Evolutionary conservation across 2,113 vertebrate genomes (phyloP).

Genomic region (Pseudorhombus dupliciocellatus): DNA sequence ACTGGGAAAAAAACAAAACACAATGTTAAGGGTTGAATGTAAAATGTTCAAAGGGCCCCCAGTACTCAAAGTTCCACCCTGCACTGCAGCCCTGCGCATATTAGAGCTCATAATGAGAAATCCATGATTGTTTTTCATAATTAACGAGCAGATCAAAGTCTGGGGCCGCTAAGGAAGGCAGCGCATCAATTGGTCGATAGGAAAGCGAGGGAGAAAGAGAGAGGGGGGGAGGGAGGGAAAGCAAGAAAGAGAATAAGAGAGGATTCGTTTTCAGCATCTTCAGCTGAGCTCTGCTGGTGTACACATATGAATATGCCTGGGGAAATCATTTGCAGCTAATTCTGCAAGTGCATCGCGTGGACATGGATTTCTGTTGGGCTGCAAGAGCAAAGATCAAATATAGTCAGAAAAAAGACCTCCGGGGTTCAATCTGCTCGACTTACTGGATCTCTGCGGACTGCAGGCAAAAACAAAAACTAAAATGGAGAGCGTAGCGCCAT

Average conservation of each 20-base stretch:
- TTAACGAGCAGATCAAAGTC: conserved; percentile 81
- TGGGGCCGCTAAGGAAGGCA: conserved; percentile 66
- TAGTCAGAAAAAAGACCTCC: conserved; percentile 20
- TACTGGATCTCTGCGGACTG: conserved; percentile 9
- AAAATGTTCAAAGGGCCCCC: conserved; percentile 40
- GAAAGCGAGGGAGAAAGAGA: conserved; percentile 19
- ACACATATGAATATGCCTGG: conserved; percentile 57
- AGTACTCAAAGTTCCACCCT: conserved; percentile 50
- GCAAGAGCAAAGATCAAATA: conserved; percentile 59
- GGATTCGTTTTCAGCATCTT: conserved; percentile 62
- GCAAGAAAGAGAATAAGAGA: conserved; percentile 53
- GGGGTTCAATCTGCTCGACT: conserved; percentile 22
- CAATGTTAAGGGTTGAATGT: conserved; percentile 26
- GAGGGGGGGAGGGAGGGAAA: conserved; percentile 4
- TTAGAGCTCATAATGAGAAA: conserved; percentile 79
- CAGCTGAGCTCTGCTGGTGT: conserved; percentile 52
- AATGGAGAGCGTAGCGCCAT: conserved; percentile 18
- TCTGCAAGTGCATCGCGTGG: conserved; percentile 64
- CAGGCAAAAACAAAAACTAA: conserved; percentile 11
- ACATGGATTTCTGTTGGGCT: conserved; percentile 62
- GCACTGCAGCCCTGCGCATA: conserved; percentile 65
- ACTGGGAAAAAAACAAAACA: conserved; percentile 2
- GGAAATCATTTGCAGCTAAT: conserved; percentile 75
- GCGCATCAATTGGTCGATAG: conserved; percentile 64
- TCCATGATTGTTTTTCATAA: conserved; percentile 80